A percentile compares a stretch with the other conserved stretches of the same genome.
Evolutionary conservation across 2,888 invertebrate species (phyloP).

Genomic region (Seira sanloemensis): DNA sequence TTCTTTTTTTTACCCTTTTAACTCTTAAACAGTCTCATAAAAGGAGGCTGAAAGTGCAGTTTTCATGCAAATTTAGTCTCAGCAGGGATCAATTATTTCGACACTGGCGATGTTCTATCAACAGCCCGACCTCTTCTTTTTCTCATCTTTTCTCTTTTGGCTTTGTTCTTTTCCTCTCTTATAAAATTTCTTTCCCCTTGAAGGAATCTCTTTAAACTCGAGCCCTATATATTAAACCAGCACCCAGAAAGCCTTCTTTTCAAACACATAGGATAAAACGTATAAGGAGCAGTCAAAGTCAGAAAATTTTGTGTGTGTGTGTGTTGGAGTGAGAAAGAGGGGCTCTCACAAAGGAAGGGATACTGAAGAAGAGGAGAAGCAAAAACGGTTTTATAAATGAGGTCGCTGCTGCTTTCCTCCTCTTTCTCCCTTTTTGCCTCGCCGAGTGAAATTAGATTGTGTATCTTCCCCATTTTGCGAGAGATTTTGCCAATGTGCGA

Average conservation of each 20-base stretch:
- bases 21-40: constrained; percentile 68
- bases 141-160: constrained; percentile 18
- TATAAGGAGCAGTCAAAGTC: constrained; percentile 22
- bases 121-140: constrained; percentile 18
- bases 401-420: too few species aligned
- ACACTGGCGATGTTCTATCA: constrained; percentile 54
- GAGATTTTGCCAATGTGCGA: constrained; percentile 38
- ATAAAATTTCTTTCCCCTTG: constrained; percentile 11
- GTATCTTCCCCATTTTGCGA: constrained; percentile 24
- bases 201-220: constrained; percentile 12
- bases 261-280: background rate
- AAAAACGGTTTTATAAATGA: too few species aligned
- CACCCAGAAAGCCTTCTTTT: background rate
- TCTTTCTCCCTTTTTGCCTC: background rate
- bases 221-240: background rate
- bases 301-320: background rate
- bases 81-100: constrained; percentile 70
- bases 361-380: too few species aligned
- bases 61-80: constrained; percentile 68
- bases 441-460: constrained; percentile 32
- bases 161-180: constrained; percentile 10
- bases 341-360: too few species aligned
- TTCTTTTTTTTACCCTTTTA: constrained; percentile 52
- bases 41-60: constrained; percentile 67
- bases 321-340: background rate